phyloP scores from a whole-genome alignment of 2,888 invertebrate species.

The Auanema sp. region DNA sequence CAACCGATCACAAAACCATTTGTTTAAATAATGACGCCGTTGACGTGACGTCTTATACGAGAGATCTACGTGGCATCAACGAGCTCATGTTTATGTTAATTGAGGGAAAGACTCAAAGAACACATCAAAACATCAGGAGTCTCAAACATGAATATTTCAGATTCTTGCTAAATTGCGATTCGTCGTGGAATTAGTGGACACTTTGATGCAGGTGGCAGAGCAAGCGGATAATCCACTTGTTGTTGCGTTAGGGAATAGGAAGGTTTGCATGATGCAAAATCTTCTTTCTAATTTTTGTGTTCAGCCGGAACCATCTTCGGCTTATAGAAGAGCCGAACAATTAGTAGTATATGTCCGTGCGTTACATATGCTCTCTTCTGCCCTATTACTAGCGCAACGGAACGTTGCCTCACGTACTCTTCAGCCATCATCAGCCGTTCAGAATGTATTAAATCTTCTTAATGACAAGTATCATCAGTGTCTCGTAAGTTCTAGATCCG shows the following conservation, averaged over 20 bases:
- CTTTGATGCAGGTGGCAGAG: constrained; percentile 78
- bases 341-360: constrained; percentile 85
- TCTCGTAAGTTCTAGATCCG: constrained; percentile 81
- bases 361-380: constrained; percentile 90
- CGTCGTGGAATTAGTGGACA: constrained; percentile 90
- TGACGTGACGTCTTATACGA: not conserved
- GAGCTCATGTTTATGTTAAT: no score
- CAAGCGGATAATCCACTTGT: constrained; percentile 66
- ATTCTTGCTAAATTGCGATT: constrained; percentile 92
- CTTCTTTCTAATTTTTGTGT: not conserved
- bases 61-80: no score
- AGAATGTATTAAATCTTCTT: constrained; percentile 79
- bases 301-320: constrained; percentile 46
- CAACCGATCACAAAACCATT: no score
- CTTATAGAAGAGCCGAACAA: constrained; percentile 75
- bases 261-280: constrained; percentile 8
- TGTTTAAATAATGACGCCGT: no score
- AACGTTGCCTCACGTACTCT: constrained; percentile 70
- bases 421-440: constrained; percentile 84
- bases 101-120: not conserved
- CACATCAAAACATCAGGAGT: no score
- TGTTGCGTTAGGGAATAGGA: constrained; percentile 31
- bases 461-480: constrained; percentile 89
- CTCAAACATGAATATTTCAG: constrained; percentile 12
- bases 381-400: constrained; percentile 72